phyloP scores from a whole-genome alignment of 2,113 vertebrate species.

The Corythaixoides concolor region DNA sequence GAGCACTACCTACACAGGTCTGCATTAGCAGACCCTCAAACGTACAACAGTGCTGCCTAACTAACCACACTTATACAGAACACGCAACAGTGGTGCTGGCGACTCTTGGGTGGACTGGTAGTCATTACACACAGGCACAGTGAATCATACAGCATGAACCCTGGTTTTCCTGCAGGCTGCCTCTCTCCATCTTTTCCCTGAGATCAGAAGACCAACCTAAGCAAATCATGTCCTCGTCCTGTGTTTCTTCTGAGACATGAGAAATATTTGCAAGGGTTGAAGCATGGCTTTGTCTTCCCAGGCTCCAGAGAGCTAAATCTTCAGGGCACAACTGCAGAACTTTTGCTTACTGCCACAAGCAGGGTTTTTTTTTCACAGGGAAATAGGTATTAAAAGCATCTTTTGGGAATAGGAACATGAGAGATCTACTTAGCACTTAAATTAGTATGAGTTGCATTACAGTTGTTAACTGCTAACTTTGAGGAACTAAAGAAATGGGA shows the following conservation, averaged over 20 bases:
- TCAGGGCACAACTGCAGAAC: neutral
- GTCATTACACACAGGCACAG: neutral
- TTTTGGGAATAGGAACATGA: neutral
- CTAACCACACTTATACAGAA: neutral
- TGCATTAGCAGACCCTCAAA: neutral
- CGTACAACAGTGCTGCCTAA: neutral
- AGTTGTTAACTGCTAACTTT: neutral
- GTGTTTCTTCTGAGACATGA: neutral
- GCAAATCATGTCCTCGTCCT: neutral
- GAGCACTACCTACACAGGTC: neutral
- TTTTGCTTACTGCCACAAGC: neutral
- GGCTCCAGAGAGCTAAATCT: neutral
- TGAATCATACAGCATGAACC: accelerated
- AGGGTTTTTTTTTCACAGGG: neutral
- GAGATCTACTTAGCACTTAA: neutral
- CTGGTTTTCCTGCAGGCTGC: neutral
- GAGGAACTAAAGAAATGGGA: neutral
- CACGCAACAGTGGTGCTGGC: neutral
- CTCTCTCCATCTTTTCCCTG: neutral
- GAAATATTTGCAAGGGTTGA: neutral
- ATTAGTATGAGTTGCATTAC: neutral
- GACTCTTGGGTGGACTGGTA: neutral
- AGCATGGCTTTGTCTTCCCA: neutral
- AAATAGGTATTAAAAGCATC: neutral
- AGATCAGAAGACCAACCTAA: neutral